Conservation (phyloP, 1,140 invertebrate species). For the Muscidifurax raptorellus region DNA sequence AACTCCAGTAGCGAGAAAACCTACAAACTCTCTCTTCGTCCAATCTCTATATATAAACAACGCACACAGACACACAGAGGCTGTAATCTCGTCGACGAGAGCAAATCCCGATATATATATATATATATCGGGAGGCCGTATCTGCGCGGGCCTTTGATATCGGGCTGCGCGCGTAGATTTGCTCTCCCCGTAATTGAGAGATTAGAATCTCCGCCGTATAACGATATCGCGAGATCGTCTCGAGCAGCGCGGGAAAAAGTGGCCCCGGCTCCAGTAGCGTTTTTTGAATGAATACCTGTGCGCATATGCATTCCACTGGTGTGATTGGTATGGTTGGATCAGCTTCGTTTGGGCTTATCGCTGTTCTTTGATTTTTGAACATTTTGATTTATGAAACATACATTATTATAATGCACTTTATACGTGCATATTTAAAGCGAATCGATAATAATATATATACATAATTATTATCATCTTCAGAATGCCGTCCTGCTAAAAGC, state of each 20-base stretch:
- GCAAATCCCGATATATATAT: neutral
- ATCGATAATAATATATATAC: too few relatives aligned
- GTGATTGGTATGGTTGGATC: too few relatives aligned
- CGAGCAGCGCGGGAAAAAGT: too few relatives aligned
- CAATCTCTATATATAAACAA: neutral
- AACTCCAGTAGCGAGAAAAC: neutral
- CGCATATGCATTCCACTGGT: too few relatives aligned
- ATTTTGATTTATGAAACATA: too few relatives aligned
- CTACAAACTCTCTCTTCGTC: neutral
- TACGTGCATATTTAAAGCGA: too few relatives aligned
- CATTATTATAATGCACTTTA: too few relatives aligned
- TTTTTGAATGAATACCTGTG: too few relatives aligned
- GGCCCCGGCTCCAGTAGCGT: too few relatives aligned
- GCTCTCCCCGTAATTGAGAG: slow-evolving; percentile 58
- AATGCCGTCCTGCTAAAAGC: neutral
- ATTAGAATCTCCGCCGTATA: slow-evolving; percentile 58
- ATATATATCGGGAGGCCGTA: neutral
- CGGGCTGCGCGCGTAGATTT: slow-evolving; percentile 51
- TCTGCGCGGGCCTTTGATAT: slow-evolving; percentile 54
- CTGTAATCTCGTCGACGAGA: neutral
- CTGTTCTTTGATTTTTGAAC: too few relatives aligned
- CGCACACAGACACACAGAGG: neutral
- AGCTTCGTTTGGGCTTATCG: too few relatives aligned
- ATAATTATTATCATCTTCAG: too few relatives aligned
- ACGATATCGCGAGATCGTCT: neutral